Base-by-base conservation (phyloP, 2,113 vertebrate genomes). In the Syngnathus floridae region DNA sequence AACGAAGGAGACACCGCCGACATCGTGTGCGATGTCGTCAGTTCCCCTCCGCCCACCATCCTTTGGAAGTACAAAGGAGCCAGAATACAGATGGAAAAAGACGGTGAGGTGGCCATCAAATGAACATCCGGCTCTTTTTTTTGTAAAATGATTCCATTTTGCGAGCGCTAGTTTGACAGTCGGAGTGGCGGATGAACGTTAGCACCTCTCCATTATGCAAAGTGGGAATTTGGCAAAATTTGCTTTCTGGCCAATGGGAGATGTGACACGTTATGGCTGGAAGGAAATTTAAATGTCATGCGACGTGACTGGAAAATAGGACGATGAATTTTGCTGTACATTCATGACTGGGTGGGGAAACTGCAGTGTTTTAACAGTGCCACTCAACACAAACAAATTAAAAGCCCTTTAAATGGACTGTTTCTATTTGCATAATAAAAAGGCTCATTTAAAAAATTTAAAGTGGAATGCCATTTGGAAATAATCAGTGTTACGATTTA, bases 41-140 rank as follows among this genome's bases (percentile, higher is more conserved):
- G 95, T 78, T 95, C 93, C 0, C 92, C 98, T n/a, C 92, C 93
- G 8, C 95, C 97, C 10, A 93, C 92, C 26, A 92, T 98, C 81
- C 91, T 93, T 80, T 99, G 97, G 97, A 96, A 95, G 70, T 94
- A 93, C 81, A 95, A 93, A 85, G 93, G 93, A 74, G 84, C 85
- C 31, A 93, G 93, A 66, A 94, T 99, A 61, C 89, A 94, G 75
- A 88, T 93, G 67, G 95, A 96, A 64, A 98, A 97, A 88, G 97
- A 99, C 12, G 95, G 97, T 98, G 83, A 93, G 92, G 71, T 36
- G 63, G 41, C 43, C 9, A n/a, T 38, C 35, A 12, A 38, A 38
- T 59, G 36, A 26, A 43, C 59, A 41, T 5, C 3, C 43, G 3
- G 14, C 26, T 26, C 26, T 31, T 31, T 31, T 31, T 31, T 3